These are phyloP conservation scores for Pipa parva DNA, from an alignment of 2,113 vertebrate species.

Conservation along the genomic window DNA sequence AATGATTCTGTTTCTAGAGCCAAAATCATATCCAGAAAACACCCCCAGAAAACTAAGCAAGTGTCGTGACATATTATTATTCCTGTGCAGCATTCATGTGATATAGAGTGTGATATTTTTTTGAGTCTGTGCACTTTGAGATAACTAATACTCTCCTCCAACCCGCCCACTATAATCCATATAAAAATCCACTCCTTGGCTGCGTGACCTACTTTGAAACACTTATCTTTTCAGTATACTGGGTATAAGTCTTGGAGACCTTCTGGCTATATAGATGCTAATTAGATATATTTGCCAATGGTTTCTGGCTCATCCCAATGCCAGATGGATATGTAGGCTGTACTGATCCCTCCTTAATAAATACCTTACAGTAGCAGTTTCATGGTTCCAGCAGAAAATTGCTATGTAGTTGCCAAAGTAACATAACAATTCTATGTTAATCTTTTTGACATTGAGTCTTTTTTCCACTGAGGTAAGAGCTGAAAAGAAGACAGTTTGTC, in stretches of 20 bases:
- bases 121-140: no score
- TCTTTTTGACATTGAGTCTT: constrained; percentile 11
- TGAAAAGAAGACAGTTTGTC: background rate
- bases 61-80: no score
- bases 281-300: constrained; percentile 19
- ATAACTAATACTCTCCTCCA: no score
- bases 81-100: no score
- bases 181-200: background rate
- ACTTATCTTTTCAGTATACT: constrained; percentile 7
- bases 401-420: constrained; percentile 31
- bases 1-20: no score
- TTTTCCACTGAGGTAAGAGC: background rate
- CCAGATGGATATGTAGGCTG: constrained; percentile 40
- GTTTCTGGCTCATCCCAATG: constrained; percentile 23
- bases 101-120: no score
- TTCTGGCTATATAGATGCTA: constrained; percentile 20
- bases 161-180: background rate
- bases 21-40: no score
- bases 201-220: constrained; percentile 28
- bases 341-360: constrained; percentile 25
- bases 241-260: constrained; percentile 12
- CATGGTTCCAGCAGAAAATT: constrained; percentile 18
- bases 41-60: no score
- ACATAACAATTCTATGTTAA: constrained; percentile 23
- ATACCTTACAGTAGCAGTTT: constrained; percentile 4